Conservation (phyloP, 2,113 vertebrate genomes). For the Clarias magur region DNA sequence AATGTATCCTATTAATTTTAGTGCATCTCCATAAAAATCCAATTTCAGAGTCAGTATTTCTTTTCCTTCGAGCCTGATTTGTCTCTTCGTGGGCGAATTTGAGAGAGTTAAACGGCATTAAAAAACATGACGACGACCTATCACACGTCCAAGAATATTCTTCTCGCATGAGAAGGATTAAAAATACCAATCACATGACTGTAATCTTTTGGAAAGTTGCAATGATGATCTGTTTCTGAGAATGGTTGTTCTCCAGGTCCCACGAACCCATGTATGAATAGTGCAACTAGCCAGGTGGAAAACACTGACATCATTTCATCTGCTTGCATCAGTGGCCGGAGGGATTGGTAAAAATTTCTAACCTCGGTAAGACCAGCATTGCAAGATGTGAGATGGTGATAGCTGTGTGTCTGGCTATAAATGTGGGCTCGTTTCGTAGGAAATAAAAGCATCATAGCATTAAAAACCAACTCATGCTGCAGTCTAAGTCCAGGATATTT, state of each 20-base stretch:
- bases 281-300: slow-evolving; percentile 63
- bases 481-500: background rate
- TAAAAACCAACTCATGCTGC: background rate
- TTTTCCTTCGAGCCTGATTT: background rate
- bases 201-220: background rate
- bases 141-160: background rate
- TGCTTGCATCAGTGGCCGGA: slow-evolving; percentile 61
- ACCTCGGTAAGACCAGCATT: slow-evolving; percentile 30
- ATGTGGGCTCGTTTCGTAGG: background rate
- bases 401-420: background rate
- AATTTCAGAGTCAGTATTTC: background rate
- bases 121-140: background rate
- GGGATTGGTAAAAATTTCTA: slow-evolving; percentile 66
- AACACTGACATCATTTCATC: slow-evolving; percentile 72
- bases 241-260: background rate
- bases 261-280: slow-evolving; percentile 33
- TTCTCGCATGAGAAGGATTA: background rate
- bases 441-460: slow-evolving; percentile 8
- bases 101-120: background rate
- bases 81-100: background rate
- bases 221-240: background rate
- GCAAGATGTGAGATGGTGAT: slow-evolving; percentile 57
- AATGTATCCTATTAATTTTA: slow-evolving; percentile 32
- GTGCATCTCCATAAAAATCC: slow-evolving; percentile 23
- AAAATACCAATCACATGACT: background rate